Percentiles rank a stretch among this genome's conserved stretches.
phyloP scores from a whole-genome alignment of 2,888 invertebrate species.

The Odontomyia ornata region DNA sequence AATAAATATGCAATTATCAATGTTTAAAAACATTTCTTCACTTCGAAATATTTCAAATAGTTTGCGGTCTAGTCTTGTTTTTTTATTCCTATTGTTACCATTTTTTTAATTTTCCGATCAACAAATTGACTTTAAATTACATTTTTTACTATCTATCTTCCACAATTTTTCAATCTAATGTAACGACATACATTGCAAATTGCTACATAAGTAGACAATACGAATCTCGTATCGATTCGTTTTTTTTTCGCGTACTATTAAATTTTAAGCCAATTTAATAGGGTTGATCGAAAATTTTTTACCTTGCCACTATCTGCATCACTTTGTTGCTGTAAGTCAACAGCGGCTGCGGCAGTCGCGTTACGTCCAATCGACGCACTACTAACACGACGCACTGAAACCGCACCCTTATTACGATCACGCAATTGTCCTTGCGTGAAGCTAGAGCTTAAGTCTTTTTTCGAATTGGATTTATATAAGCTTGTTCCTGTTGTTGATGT shows the following conservation, averaged over 20 bases:
- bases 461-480: slow-evolving; percentile 47
- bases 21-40: neutral
- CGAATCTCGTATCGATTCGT: neutral
- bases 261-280: slow-evolving; percentile 65
- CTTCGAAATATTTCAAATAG: slow-evolving; percentile 28
- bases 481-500: slow-evolving; percentile 40
- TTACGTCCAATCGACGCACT: slow-evolving; percentile 61
- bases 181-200: neutral
- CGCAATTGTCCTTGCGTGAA: slow-evolving; percentile 52
- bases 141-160: neutral
- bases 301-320: slow-evolving; percentile 64
- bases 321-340: slow-evolving; percentile 51
- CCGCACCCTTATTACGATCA: slow-evolving; percentile 53
- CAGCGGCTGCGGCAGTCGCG: slow-evolving; percentile 49
- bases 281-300: slow-evolving; percentile 64
- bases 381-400: slow-evolving; percentile 57
- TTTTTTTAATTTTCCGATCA: slow-evolving; percentile 2
- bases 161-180: neutral
- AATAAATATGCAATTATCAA: no score
- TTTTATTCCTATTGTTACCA: neutral
- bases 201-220: no score
- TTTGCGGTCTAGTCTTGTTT: slow-evolving; percentile 8
- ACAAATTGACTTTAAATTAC: slow-evolving; percentile 25
- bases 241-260: slow-evolving; percentile 50
- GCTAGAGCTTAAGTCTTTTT: slow-evolving; percentile 52